phyloP scores from a whole-genome alignment of 1,140 invertebrate genomes.

The Papilio dardanus region DNA sequence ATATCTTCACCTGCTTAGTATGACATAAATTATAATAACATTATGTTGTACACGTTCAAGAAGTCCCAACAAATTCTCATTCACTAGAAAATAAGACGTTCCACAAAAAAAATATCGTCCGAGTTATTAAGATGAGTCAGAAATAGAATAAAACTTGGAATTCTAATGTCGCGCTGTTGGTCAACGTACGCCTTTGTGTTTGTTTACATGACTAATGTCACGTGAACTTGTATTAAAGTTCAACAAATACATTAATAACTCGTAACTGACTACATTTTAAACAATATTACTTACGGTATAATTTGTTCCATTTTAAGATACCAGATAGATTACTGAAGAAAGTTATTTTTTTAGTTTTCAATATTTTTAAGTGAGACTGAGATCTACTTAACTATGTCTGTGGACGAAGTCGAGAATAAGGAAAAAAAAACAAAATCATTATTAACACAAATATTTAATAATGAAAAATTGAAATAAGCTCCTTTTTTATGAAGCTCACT shows the following conservation, averaged over 20 bases:
- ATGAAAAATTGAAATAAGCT: not conserved
- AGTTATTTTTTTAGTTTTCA: not conserved
- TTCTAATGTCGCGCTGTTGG: conserved; percentile 61
- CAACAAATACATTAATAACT: conserved; percentile 50
- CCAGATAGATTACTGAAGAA: not conserved
- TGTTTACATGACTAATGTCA: conserved; percentile 62
- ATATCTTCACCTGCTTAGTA: conserved; percentile 81
- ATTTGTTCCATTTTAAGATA: not conserved
- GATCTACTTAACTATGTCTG: not conserved
- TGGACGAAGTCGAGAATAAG: not conserved
- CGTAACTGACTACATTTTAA: conserved; percentile 14
- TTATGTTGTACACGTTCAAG: conserved; percentile 78
- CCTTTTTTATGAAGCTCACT: not conserved
- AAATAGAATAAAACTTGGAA: conserved; percentile 66
- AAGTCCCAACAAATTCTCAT: conserved; percentile 77
- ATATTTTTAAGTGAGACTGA: not conserved
- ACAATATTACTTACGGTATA: not conserved
- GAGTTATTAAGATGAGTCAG: conserved; percentile 65
- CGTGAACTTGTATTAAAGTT: conserved; percentile 54
- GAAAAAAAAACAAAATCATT: conserved; percentile 9
- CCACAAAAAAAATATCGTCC: conserved; percentile 69
- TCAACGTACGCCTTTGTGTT: conserved; percentile 56
- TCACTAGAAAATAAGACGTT: conserved; percentile 77
- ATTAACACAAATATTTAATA: conserved; percentile 14
- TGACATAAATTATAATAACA: conserved; percentile 82